These are phyloP conservation scores for Mimas tiliae DNA, from an alignment of 2,888 invertebrate genomes.

Conservation along the genomic window DNA sequence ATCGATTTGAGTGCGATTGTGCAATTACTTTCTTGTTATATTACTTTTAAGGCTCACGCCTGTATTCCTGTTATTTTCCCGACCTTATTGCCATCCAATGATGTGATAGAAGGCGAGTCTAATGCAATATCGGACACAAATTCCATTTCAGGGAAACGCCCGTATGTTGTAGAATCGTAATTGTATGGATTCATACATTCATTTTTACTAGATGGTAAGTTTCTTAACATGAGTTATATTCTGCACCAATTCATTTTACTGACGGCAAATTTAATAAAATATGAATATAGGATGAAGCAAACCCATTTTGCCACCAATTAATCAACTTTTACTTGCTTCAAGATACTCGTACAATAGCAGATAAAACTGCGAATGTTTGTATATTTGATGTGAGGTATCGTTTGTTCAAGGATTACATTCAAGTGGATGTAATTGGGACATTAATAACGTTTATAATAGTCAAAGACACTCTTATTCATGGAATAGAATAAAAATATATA, in stretches of 20 bases:
- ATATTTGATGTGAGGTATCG: neutral
- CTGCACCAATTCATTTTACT: conserved; percentile 1
- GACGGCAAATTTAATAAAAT: neutral
- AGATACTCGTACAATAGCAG: neutral
- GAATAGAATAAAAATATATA: neutral
- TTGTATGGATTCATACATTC: too few species aligned
- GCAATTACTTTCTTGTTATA: neutral
- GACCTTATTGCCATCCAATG: too few species aligned
- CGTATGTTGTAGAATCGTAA: neutral
- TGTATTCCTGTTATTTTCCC: neutral
- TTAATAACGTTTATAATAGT: neutral
- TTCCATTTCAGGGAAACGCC: too few species aligned
- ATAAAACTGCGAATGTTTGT: neutral
- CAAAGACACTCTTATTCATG: neutral
- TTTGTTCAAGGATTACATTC: neutral
- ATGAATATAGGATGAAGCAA: neutral
- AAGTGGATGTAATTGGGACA: neutral
- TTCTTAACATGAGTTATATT: neutral
- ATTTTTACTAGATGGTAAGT: neutral
- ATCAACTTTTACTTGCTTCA: neutral
- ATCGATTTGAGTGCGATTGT: neutral
- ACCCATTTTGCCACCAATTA: neutral
- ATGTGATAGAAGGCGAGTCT: too few species aligned
- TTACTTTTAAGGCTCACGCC: too few species aligned
- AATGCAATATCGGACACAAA: too few species aligned